A percentile compares a stretch with the other conserved stretches of the same genome.
These are phyloP conservation scores for Myocastor coypus DNA, from an alignment of 2,113 vertebrate species.

Conservation along the genomic window DNA sequence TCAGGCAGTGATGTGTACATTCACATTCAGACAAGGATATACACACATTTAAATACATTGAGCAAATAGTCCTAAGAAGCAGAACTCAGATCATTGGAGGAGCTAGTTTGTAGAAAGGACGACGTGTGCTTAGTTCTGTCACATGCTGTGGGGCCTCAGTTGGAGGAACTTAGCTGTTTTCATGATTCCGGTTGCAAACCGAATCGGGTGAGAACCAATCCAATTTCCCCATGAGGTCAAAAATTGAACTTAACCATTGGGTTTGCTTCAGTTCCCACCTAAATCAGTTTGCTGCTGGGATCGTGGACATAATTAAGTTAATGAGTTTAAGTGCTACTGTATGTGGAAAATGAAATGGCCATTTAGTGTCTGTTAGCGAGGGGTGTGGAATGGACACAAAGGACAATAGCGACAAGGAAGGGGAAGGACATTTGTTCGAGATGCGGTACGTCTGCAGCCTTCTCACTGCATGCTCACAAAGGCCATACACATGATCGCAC, in stretches of 20 bases:
- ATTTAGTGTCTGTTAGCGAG: neutral
- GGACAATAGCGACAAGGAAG: neutral
- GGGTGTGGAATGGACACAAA: neutral
- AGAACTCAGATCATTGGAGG: neutral
- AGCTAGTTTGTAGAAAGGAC: neutral
- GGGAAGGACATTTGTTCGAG: neutral
- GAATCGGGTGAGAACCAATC: neutral
- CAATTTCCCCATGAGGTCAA: neutral
- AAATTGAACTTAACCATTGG: neutral
- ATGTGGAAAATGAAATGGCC: neutral
- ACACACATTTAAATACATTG: neutral
- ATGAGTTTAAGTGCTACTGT: neutral
- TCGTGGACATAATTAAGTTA: neutral
- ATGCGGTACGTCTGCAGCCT: neutral
- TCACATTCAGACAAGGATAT: neutral
- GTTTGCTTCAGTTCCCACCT: neutral
- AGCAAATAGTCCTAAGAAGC: neutral
- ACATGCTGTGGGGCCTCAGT: neutral
- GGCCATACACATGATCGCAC: neutral
- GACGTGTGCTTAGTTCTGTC: neutral
- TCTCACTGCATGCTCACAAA: neutral
- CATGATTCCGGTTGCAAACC: neutral
- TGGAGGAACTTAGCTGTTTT: neutral
- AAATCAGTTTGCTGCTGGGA: too few relatives aligned
- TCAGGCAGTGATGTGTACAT: neutral